Conservation (phyloP, 2,888 invertebrate genomes). For the Melanostoma scalare region DNA sequence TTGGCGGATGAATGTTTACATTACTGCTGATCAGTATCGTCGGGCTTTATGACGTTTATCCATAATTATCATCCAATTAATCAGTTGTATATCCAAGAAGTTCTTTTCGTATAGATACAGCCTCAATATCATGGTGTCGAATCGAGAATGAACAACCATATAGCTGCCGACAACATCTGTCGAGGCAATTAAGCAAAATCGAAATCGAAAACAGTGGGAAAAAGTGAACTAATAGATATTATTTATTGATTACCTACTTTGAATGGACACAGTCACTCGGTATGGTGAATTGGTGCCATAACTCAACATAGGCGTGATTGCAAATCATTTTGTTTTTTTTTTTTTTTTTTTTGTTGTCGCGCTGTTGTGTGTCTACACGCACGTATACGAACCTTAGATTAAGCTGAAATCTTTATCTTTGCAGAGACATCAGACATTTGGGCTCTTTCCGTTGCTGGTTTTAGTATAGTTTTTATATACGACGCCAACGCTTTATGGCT, state of each 20-base stretch:
- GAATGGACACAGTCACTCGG: conserved; percentile 56
- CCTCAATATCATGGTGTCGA: conserved; percentile 15
- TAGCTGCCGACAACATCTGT: conserved; percentile 63
- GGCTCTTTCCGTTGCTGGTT: conserved; percentile 26
- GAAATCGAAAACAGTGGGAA: conserved; percentile 54
- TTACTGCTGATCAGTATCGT: conserved; percentile 68
- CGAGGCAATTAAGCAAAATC: conserved; percentile 67
- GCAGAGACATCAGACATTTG: conserved; percentile 65
- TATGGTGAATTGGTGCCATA: conserved; percentile 59
- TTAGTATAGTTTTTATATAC: conserved; percentile 24
- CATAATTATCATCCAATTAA: conserved; percentile 73
- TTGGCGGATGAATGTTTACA: conserved; percentile 70
- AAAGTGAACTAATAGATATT: conserved; percentile 60
- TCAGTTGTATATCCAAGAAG: conserved; percentile 56
- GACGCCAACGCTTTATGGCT: conserved; percentile 46
- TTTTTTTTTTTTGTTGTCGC: background rate
- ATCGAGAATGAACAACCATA: conserved; percentile 38
- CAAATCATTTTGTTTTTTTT: conserved; percentile 49
- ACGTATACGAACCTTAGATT: conserved; percentile 34
- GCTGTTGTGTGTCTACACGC: conserved; percentile 51
- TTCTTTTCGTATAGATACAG: conserved; percentile 17
- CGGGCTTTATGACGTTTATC: conserved; percentile 71
- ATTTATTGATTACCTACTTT: conserved; percentile 60
- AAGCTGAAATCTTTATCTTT: conserved; percentile 64
- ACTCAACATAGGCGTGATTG: conserved; percentile 68